These are phyloP conservation scores for Myripristis jacobus DNA, from an alignment of 2,797 vertebrate genomes.

Conservation along the genomic window DNA sequence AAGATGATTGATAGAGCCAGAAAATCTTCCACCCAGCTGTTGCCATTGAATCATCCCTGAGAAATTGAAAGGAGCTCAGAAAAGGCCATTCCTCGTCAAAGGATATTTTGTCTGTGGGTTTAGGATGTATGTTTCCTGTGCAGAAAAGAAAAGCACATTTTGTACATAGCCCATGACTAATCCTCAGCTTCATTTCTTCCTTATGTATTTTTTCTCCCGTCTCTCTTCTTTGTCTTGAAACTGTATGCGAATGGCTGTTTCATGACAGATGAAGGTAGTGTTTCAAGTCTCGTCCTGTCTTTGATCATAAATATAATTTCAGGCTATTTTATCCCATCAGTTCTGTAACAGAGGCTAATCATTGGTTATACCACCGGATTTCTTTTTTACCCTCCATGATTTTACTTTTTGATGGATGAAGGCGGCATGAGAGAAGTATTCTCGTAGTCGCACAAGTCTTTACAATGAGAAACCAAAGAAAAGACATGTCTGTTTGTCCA, in stretches of 20 bases:
- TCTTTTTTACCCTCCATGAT: constrained; percentile 14
- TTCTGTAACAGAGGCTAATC: constrained; percentile 27
- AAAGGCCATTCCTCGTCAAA: constrained; percentile 74
- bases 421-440: constrained; percentile 6
- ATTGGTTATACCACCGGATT: constrained; percentile 24
- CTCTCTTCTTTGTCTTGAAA: constrained; percentile 1
- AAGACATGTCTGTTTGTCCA: constrained; percentile 54
- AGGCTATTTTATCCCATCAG: constrained; percentile 15
- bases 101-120: constrained; percentile 70
- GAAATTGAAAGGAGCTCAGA: constrained; percentile 72
- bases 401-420: constrained; percentile 46
- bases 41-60: constrained; percentile 77
- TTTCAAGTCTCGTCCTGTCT: constrained; percentile 45
- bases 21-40: constrained; percentile 83
- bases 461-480: constrained; percentile 44
- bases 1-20: constrained; percentile 85
- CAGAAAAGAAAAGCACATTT: constrained; percentile 51
- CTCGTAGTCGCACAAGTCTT: constrained; percentile 30
- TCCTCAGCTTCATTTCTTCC: constrained; percentile 8
- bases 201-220: too few relatives aligned
- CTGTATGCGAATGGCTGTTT: constrained; percentile 53
- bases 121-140: constrained; percentile 25
- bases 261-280: constrained; percentile 49
- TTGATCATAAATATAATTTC: constrained; percentile 40
- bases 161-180: constrained; percentile 50